Conservation (phyloP, 2,797 vertebrate genomes). For the Megaceryle alcyon region DNA sequence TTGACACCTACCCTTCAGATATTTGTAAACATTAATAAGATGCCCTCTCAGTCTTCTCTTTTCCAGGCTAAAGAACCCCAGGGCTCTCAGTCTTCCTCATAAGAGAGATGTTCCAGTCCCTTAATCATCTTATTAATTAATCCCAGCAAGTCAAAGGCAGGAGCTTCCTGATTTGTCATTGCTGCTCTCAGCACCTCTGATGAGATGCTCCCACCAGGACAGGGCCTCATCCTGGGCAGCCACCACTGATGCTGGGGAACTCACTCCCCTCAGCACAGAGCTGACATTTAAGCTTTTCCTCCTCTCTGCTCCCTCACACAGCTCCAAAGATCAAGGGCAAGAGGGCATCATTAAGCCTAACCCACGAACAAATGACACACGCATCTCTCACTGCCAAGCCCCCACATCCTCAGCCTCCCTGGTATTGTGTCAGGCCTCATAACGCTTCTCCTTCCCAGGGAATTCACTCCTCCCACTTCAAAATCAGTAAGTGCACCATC, state of each 20-base stretch:
- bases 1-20: no score
- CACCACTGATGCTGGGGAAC: neutral
- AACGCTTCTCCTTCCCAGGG: neutral
- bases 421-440: neutral
- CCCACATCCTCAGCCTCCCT: neutral
- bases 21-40: no score
- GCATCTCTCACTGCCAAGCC: neutral
- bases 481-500: neutral
- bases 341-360: neutral
- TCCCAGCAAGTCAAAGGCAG: neutral
- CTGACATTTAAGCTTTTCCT: slow-evolving; percentile 37
- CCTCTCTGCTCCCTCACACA: neutral
- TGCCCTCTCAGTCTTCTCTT: no score
- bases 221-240: neutral
- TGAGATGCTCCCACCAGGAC: neutral
- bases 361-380: neutral
- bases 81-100: no score
- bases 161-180: neutral
- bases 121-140: slow-evolving; percentile 5
- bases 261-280: neutral
- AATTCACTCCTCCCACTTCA: slow-evolving; percentile 11
- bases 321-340: neutral
- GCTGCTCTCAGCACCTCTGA: neutral
- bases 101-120: no score
- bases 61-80: no score